Evolutionary conservation across 2,797 vertebrate genomes (phyloP), one percentile per base, ranked within the genome.

Genomic region (Epinephelus malabaricus): DNA sequence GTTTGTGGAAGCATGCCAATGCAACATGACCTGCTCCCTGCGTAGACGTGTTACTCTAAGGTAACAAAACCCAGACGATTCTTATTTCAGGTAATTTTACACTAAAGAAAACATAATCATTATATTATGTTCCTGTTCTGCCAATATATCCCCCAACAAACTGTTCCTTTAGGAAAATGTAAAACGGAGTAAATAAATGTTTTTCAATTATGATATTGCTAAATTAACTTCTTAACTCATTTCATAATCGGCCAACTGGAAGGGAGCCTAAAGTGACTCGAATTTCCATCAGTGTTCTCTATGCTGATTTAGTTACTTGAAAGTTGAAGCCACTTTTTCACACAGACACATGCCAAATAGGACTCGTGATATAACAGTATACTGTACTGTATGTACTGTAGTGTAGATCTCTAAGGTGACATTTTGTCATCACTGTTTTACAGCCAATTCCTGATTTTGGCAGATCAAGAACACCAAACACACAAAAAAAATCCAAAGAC

Each of bases 231-330:
- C 30, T 38, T 34, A 34, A 54, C 14, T 19, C 10, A 6, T 49
- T 53, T 5, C 5, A 43, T n/a, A 27, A 43, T 15, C 40, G 5
- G 5, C 27, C 45, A 30, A 43, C 55, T 61, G 40, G 53, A 54
- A 64, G 51, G 14, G 10, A 9, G 12, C 46, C 19, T 63, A 19
- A 46, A 40, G 14, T 45, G 11, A 50, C 7, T 21, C 1, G 19
- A 1, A 17, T 40, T 50, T 10, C 46, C 14, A 51, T 17, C 14
- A 43, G 19, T 25, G 17, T n/a, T 53, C 38, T 27, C 1, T 14
- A 30, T 30, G 13, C n/a, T 34, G 51, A 50, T 68, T 56, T 59
- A 60, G 23, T 86, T 77, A 76, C 40, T 62, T 86, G 6, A 64
- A 67, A 67, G 60, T 72, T 61, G 53, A 80, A 80, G 43, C 66